These are phyloP conservation scores for Telmatherina bonti DNA, from an alignment of 2,797 vertebrate genomes.

Conservation along the genomic window DNA sequence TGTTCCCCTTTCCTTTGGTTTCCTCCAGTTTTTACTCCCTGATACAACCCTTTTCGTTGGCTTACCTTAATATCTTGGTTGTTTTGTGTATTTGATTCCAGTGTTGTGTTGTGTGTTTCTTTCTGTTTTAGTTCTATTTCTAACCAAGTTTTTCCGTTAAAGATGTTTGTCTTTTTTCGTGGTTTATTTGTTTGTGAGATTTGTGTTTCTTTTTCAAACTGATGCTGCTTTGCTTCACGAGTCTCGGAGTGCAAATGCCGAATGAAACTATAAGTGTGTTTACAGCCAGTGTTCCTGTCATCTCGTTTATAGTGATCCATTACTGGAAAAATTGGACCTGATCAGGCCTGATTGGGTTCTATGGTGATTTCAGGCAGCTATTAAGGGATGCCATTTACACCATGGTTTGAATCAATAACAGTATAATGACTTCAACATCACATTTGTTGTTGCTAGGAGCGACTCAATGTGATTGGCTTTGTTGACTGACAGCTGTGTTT, in stretches of 20 bases:
- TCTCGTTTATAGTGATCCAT: constrained; percentile 72
- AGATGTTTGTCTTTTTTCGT: constrained; percentile 65
- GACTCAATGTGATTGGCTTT: constrained; percentile 56
- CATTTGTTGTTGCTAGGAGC: constrained; percentile 61
- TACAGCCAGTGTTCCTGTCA: constrained; percentile 86
- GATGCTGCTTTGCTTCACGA: constrained; percentile 87
- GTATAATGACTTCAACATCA: constrained; percentile 70
- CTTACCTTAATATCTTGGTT: constrained; percentile 58
- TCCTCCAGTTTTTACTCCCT: constrained; percentile 58
- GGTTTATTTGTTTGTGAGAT: constrained; percentile 73
- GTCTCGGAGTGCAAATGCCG: constrained; percentile 80
- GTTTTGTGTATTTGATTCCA: constrained; percentile 69
- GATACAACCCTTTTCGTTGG: constrained; percentile 59
- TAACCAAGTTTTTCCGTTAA: constrained; percentile 64
- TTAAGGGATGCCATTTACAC: constrained; percentile 72
- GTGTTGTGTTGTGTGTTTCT: constrained; percentile 68
- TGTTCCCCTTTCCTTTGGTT: constrained; percentile 62
- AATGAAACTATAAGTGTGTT: constrained; percentile 77
- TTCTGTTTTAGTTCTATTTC: constrained; percentile 68
- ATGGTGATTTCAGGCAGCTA: constrained; percentile 72
- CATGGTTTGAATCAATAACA: constrained; percentile 72
- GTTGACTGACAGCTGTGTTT: constrained; percentile 67
- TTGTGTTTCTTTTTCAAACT: constrained; percentile 74
- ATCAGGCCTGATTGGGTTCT: constrained; percentile 72
- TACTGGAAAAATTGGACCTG: constrained; percentile 63